Evolutionary conservation across 2,113 vertebrate genomes (phyloP).

Genomic region (Chrysochloris asiatica): DNA sequence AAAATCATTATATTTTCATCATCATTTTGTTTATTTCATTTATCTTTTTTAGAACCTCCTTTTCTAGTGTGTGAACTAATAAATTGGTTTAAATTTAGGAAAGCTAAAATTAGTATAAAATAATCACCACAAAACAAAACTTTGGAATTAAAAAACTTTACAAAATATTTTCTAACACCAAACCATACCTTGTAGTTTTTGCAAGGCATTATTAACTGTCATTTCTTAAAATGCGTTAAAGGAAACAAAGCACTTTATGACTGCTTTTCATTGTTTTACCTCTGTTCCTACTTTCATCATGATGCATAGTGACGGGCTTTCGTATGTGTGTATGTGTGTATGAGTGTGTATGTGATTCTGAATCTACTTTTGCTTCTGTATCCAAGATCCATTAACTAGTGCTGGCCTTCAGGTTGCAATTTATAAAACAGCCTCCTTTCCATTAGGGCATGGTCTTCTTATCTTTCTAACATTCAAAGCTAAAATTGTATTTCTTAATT

Average conservation of each 20-base stretch:
- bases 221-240: slow-evolving; percentile 8
- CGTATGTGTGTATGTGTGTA: not conserved
- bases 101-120: slow-evolving; percentile 24
- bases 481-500: not conserved
- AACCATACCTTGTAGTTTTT: not conserved
- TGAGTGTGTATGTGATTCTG: not conserved
- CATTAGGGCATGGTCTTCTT: not conserved
- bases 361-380: not conserved
- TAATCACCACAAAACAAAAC: not conserved
- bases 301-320: not conserved
- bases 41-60: slow-evolving; percentile 34
- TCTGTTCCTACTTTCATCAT: not conserved
- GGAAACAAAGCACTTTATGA: not conserved
- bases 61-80: slow-evolving; percentile 30
- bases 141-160: slow-evolving; percentile 38
- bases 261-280: not conserved
- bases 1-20: slow-evolving; percentile 33
- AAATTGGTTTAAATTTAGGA: slow-evolving; percentile 3
- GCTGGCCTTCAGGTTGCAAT: not conserved
- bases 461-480: not conserved
- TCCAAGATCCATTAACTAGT: not conserved
- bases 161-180: slow-evolving; percentile 41
- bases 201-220: not conserved
- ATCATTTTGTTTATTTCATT: slow-evolving; percentile 17
- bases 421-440: not conserved